Evolutionary conservation across 2,797 vertebrate genomes (phyloP).

Genomic region (Bufotes viridis): DNA sequence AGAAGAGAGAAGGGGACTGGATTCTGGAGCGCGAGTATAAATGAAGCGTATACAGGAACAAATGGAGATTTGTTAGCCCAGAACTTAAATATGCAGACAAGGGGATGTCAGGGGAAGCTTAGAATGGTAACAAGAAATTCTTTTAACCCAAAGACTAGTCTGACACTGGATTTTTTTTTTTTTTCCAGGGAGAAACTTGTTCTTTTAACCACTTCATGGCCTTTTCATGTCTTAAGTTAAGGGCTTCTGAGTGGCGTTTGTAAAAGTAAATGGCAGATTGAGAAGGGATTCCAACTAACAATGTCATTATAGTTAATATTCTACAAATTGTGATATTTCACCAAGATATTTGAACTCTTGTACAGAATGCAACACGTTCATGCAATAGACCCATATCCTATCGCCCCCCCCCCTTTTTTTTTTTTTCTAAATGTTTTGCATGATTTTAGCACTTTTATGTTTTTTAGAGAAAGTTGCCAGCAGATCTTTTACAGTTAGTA

Average conservation of each 20-base stretch:
- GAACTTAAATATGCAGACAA: slow-evolving; percentile 62
- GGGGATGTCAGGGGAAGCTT: slow-evolving; percentile 58
- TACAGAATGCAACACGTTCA: background rate
- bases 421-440: background rate
- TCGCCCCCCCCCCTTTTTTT: background rate
- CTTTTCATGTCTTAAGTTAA: too few relatives aligned
- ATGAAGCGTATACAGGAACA: slow-evolving; percentile 62
- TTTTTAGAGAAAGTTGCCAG: background rate
- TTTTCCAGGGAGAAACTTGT: slow-evolving; percentile 28
- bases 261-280: background rate
- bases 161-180: slow-evolving; percentile 37
- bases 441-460: background rate
- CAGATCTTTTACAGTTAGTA: too few relatives aligned
- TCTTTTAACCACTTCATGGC: slow-evolving; percentile 38
- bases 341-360: too few relatives aligned
- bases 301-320: background rate
- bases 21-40: slow-evolving; percentile 58
- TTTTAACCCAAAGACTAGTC: slow-evolving; percentile 51
- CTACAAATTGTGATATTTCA: background rate
- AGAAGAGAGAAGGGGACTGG: slow-evolving; percentile 55
- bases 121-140: slow-evolving; percentile 52
- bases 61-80: slow-evolving; percentile 62
- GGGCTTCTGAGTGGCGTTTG: too few relatives aligned
- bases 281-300: background rate
- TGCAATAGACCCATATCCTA: background rate